Evolutionary conservation across 2,888 invertebrate genomes (phyloP).

Genomic region (Napeogenes sylphis): DNA sequence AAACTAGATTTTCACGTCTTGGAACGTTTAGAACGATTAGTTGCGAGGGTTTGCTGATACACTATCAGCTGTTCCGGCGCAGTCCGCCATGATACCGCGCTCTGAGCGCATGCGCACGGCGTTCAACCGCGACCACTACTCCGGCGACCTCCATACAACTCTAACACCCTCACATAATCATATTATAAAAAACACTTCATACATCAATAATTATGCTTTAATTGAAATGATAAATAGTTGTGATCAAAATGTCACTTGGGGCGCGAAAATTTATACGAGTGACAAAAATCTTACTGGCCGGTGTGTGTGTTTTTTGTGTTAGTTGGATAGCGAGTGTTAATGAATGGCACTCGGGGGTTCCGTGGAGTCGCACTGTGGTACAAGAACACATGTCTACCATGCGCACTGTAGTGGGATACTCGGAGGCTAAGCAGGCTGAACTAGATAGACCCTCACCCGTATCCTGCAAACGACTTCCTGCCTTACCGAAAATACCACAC

Average conservation of each 20-base stretch:
- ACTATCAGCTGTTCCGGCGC: conserved; percentile 72
- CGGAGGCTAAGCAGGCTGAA: conserved; percentile 74
- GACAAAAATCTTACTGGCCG: conserved; percentile 61
- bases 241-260: conserved; percentile 47
- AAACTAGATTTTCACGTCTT: conserved; percentile 70
- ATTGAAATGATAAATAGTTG: conserved; percentile 22
- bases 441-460: conserved; percentile 68
- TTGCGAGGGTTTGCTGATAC: conserved; percentile 71
- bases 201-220: neutral
- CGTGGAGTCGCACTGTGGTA: conserved; percentile 46
- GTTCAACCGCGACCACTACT: conserved; percentile 37
- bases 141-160: neutral
- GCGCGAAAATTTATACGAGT: conserved; percentile 56
- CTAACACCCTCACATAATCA: conserved; percentile 15
- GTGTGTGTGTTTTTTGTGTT: conserved; percentile 63
- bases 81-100: conserved; percentile 72
- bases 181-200: neutral
- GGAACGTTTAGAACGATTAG: conserved; percentile 68
- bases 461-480: conserved; percentile 61
- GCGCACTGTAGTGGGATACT: conserved; percentile 80
- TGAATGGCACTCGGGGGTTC: conserved; percentile 59
- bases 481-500: conserved; percentile 51
- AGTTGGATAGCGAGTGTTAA: conserved; percentile 68
- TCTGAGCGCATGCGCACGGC: conserved; percentile 65
- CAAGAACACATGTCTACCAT: conserved; percentile 55